These are phyloP conservation scores for Euleptes europaea DNA, from an alignment of 2,113 vertebrate genomes.

Conservation along the genomic window DNA sequence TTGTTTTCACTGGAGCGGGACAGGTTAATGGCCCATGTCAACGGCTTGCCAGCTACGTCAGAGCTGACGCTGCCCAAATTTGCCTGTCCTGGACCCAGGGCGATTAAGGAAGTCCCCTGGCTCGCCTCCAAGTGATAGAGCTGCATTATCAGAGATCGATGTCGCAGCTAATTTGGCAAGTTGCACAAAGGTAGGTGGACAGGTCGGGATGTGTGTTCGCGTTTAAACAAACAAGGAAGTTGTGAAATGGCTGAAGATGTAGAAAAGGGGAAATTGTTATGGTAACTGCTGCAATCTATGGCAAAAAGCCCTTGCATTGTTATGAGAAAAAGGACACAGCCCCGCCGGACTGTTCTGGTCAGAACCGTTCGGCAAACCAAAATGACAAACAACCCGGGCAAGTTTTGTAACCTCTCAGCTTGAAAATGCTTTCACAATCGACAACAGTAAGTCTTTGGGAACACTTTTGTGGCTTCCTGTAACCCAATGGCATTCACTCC, in stretches of 20 bases:
- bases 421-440: not conserved
- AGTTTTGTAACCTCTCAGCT: not conserved
- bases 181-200: not conserved
- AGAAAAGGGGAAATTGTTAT: not conserved
- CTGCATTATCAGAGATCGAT: not conserved
- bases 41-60: not conserved
- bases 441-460: not conserved
- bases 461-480: too few species aligned
- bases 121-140: not conserved
- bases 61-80: not conserved
- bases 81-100: not conserved
- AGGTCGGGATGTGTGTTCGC: not conserved
- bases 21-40: constrained; percentile 6
- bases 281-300: not conserved
- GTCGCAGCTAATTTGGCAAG: not conserved
- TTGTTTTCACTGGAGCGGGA: not conserved
- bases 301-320: not conserved
- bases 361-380: too few species aligned
- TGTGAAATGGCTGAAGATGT: not conserved
- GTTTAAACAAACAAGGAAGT: not conserved
- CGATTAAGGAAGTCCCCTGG: not conserved
- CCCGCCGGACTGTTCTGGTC: not conserved
- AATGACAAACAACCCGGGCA: not conserved
- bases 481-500: too few species aligned
- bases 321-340: not conserved